phyloP scores from a whole-genome alignment of 1,140 invertebrate genomes.

The Phthorimaea operculella region DNA sequence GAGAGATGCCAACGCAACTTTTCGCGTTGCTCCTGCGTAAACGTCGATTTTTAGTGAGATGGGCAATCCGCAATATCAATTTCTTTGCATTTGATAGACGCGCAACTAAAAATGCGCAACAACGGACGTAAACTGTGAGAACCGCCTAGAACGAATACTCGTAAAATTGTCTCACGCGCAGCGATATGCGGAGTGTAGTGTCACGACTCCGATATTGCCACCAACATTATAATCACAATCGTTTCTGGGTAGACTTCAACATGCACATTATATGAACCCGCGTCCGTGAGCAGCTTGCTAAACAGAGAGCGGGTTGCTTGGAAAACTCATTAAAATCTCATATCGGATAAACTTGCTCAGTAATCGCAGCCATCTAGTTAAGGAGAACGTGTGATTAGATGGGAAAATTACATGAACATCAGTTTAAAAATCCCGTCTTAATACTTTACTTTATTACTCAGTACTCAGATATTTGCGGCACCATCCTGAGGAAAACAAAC shows the following conservation, averaged over 20 bases:
- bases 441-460: no score
- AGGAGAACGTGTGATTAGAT: neutral
- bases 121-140: no score
- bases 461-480: no score
- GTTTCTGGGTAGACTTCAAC: constrained; percentile 15
- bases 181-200: neutral
- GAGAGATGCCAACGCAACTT: no score
- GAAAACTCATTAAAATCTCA: constrained; percentile 13
- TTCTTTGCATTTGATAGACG: no score
- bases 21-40: no score
- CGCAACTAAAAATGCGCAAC: no score
- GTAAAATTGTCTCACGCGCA: constrained; percentile 49
- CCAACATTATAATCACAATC: constrained; percentile 9
- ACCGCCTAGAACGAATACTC: constrained; percentile 31
- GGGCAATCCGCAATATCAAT: no score
- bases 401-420: neutral
- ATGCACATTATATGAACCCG: no score
- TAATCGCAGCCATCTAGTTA: neutral
- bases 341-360: neutral
- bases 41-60: no score
- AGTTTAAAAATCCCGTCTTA: neutral
- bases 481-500: no score
- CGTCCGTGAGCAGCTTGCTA: constrained; percentile 14
- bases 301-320: constrained; percentile 10
- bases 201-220: constrained; percentile 14